Evolutionary conservation across 2,888 invertebrate species (phyloP).

Genomic region (Lithophane ornitopus): DNA sequence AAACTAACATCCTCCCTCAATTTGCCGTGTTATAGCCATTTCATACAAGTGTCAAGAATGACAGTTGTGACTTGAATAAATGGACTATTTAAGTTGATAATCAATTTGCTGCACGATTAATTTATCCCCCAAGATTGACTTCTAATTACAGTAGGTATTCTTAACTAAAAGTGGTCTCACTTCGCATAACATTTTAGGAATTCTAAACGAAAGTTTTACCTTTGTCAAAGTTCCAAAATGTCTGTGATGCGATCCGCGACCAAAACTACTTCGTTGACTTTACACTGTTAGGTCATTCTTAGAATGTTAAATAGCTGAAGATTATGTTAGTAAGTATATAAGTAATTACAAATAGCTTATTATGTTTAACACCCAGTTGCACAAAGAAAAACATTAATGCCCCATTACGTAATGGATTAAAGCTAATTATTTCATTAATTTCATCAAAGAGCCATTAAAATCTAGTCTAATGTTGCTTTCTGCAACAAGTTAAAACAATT

Average conservation of each 20-base stretch:
- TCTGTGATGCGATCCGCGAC: constrained; percentile 21
- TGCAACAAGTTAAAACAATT: too few relatives aligned
- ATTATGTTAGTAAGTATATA: not conserved
- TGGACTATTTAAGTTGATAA: not conserved
- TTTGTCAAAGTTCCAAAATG: constrained; percentile 35
- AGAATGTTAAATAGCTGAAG: constrained; percentile 1
- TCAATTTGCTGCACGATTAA: not conserved
- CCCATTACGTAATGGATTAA: too few relatives aligned
- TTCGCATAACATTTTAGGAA: constrained; percentile 11
- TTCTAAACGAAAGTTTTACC: constrained; percentile 11
- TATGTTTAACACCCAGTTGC: too few relatives aligned
- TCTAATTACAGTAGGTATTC: not conserved
- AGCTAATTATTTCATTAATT: too few relatives aligned
- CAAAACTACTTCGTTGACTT: not conserved
- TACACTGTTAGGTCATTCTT: constrained; percentile 1
- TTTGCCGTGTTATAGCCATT: not conserved
- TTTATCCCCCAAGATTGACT: not conserved
- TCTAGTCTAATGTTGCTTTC: too few relatives aligned
- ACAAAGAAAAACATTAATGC: too few relatives aligned
- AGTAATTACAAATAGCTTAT: not conserved
- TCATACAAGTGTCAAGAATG: not conserved
- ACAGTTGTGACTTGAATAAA: not conserved
- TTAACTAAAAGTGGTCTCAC: constrained; percentile 7
- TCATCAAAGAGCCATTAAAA: too few relatives aligned
- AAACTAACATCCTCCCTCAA: not conserved